Evolutionary conservation across 2,113 vertebrate species (phyloP).

Genomic region (Myanophis thanlyinensis): DNA sequence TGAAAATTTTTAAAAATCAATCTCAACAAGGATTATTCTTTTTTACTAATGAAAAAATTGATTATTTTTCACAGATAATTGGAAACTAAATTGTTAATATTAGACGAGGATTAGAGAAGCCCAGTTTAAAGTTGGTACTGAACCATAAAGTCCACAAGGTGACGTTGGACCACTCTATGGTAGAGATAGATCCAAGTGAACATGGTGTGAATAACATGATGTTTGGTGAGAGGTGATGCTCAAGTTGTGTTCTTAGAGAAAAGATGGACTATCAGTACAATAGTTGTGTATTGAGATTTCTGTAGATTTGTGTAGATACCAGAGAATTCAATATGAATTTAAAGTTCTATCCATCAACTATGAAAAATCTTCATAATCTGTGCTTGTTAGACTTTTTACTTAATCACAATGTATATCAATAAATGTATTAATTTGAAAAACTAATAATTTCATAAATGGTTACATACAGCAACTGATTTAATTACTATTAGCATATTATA

Average conservation of each 20-base stretch:
- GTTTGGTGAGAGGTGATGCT: neutral
- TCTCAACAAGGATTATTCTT: slow-evolving; percentile 28
- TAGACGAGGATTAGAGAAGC: neutral
- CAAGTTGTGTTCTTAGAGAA: neutral
- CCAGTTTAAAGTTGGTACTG: neutral
- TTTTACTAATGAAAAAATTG: neutral
- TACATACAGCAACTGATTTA: neutral
- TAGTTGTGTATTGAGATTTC: slow-evolving; percentile 34
- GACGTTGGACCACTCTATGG: neutral
- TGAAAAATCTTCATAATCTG: slow-evolving; percentile 24
- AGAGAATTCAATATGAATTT: slow-evolving; percentile 34
- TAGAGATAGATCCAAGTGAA: neutral
- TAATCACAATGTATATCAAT: slow-evolving; percentile 23
- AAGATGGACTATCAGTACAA: neutral
- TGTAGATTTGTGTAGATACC: slow-evolving; percentile 50
- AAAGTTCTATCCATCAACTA: slow-evolving; percentile 38
- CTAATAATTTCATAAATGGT: neutral
- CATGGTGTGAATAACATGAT: neutral
- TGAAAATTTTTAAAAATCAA: slow-evolving; percentile 48
- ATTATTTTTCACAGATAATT: slow-evolving; percentile 51
- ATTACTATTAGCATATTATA: neutral
- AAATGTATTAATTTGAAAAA: slow-evolving; percentile 19
- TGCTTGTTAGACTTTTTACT: slow-evolving; percentile 41
- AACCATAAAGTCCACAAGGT: neutral
- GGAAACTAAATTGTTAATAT: slow-evolving; percentile 42